Conservation (phyloP, 30 jellyfish, hydroid and myxozoan genomes). For the Rhopilema esculentum region DNA sequence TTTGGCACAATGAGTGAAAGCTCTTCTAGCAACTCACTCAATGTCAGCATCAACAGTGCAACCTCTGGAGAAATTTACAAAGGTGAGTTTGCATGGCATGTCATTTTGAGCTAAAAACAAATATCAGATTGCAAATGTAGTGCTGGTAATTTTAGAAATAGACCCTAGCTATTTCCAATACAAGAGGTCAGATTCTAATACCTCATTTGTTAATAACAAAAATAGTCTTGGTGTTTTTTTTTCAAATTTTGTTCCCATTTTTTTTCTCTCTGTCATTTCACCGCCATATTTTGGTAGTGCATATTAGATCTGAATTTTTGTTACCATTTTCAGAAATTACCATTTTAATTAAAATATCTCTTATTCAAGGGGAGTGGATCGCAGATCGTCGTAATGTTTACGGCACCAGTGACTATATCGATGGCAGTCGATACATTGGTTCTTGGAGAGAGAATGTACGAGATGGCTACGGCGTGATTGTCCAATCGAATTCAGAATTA, state of each 20-base stretch:
- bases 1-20: conserved; percentile 88
- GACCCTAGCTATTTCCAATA: too few relatives aligned
- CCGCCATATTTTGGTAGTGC: too few relatives aligned
- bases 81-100: conserved; percentile 23
- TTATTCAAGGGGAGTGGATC: conserved; percentile 78
- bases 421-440: conserved; percentile 88
- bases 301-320: too few relatives aligned
- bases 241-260: too few relatives aligned
- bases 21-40: conserved; percentile 74
- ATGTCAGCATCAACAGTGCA: conserved; percentile 38
- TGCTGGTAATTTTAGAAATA: too few relatives aligned
- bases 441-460: conserved; percentile 90
- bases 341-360: neutral
- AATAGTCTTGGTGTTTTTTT: too few relatives aligned
- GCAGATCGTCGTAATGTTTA: conserved; percentile 84
- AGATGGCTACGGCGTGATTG: conserved; percentile 91
- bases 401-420: conserved; percentile 84
- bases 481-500: conserved; percentile 35
- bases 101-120: neutral
- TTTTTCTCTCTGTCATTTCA: too few relatives aligned
- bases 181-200: too few relatives aligned
- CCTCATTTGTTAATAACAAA: too few relatives aligned
- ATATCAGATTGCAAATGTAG: too few relatives aligned
- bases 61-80: conserved; percentile 81
- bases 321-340: too few relatives aligned